Evolutionary conservation across 2,888 invertebrate genomes (phyloP), one percentile per base, ranked within the genome.

Genomic region (Dione juno): DNA sequence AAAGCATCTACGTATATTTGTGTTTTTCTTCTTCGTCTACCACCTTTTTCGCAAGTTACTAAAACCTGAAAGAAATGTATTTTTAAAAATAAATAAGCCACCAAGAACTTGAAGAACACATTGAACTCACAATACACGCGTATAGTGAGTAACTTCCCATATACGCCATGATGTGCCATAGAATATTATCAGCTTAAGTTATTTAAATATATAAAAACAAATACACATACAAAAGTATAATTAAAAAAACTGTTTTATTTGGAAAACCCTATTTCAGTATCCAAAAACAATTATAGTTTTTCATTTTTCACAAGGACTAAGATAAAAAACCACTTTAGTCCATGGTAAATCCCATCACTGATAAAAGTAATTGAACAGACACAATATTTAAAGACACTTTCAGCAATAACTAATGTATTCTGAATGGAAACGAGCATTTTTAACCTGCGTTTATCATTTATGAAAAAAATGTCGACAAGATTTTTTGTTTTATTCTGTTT

Each of bases 301-400:
- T 70, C 50, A 71, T 66, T 61, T 67, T 19, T 67, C 40, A 54
- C 43, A 66, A 67, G 63, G 66, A 67, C 66, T 45, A n/a, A 58
- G 72, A 74, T 74, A 74, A 74, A 61, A 74, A 72, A 68, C 48
- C 66, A 65, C 45, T 73, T 73, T 52, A 53, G 52, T 53, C 53
- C 48, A 57, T 28, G 74, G 69, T 67, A 75, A 74, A 69, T 45
- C 67, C 67, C 53, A 68, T 71, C 54, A 9, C 57, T 59, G 75
- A 75, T 74, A 75, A 70, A 28, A 35, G 65, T 74, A 75, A 75
- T 70, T 74, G 57, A 28, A 45, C 69, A 70, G 48, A 53, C 69
- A 67, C 50, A 50, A 69, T 72, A 69, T 63, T 69, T 74, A 75
- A 75, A 73, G 41, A 70, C 64, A 16, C n/a, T 35, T 63, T 37